phyloP scores from a whole-genome alignment of 2,113 vertebrate genomes.

The Tringa solitaria region DNA sequence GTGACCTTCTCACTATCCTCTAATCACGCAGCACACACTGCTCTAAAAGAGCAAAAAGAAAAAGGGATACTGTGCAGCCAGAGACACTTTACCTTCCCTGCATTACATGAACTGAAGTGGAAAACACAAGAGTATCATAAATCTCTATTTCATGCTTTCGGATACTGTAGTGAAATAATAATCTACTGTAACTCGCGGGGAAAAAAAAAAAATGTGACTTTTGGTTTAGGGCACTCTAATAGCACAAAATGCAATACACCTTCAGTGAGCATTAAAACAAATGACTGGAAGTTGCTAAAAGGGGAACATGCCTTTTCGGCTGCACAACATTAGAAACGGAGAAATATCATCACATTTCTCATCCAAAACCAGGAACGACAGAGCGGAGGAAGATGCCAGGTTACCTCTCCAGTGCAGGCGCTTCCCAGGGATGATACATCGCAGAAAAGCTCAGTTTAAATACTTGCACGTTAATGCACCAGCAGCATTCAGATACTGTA shows the following conservation, averaged over 20 bases:
- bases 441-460: neutral
- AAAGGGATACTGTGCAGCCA: constrained; percentile 25
- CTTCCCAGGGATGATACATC: neutral
- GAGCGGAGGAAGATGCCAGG: neutral
- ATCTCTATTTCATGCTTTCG: constrained; percentile 61
- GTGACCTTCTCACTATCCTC: constrained; percentile 73
- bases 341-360: constrained; percentile 31
- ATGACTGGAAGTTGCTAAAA: constrained; percentile 64
- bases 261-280: constrained; percentile 61
- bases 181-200: constrained; percentile 45
- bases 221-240: constrained; percentile 58
- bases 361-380: neutral
- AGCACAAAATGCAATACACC: constrained; percentile 36
- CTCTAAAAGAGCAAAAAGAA: constrained; percentile 23
- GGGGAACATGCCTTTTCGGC: constrained; percentile 11
- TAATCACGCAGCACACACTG: constrained; percentile 58
- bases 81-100: constrained; percentile 66
- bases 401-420: neutral
- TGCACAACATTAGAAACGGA: neutral
- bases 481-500: neutral
- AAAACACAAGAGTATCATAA: constrained; percentile 66
- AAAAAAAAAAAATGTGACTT: constrained; percentile 22
- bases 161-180: constrained; percentile 56
- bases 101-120: constrained; percentile 36
- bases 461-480: neutral